Evolutionary conservation across 2,888 invertebrate species (phyloP), one percentile per base, ranked within the genome.

Genomic region (Pheosia gnoma): DNA sequence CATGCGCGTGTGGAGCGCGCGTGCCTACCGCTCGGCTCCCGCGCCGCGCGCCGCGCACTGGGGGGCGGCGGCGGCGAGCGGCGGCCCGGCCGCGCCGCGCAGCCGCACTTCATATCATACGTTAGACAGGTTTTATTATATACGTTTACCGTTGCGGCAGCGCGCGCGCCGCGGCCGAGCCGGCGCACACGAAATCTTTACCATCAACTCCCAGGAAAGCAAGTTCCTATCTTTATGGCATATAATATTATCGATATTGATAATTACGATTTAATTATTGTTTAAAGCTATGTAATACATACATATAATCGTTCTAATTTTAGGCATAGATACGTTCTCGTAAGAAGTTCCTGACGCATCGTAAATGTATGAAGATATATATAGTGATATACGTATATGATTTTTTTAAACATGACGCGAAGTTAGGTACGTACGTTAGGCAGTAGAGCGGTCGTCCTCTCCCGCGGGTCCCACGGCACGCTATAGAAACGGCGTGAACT

Each of bases 151-250:
- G 92, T 89, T 86, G 90, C 88, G 90, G 87, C 68, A 81, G 82
- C 85, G 79, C 85, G 88, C 82, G 83, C 81, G 73, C 78, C 81
- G 91, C 91, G 90, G 91, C 88, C 88, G 86, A 79, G 85, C 86
- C 86, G 90, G 86, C 91, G 90, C 85, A 76, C 78, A 82, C 74
- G 77, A 82, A 87, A 86, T 81, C 81, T 84, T 80, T 87, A 90
- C 82, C 94, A 94, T 93, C 94, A 87, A 90, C 92, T 91, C 94
- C 94, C 94, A 94, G 94, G 90, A 93, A 94, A 94, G 92, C 94
- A 94, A 94, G 94, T 94, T 94, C 94, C 94, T 94, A 94, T 94
- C 94, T 94, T 94, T 94, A 94, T 94, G 94, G 93, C 94, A 94
- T 94, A 94, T 94, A 94, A 94, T 94, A 94, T 93, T 94, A 94